Conservation (phyloP, 2,113 vertebrate species). For the Eidolon helvum region DNA sequence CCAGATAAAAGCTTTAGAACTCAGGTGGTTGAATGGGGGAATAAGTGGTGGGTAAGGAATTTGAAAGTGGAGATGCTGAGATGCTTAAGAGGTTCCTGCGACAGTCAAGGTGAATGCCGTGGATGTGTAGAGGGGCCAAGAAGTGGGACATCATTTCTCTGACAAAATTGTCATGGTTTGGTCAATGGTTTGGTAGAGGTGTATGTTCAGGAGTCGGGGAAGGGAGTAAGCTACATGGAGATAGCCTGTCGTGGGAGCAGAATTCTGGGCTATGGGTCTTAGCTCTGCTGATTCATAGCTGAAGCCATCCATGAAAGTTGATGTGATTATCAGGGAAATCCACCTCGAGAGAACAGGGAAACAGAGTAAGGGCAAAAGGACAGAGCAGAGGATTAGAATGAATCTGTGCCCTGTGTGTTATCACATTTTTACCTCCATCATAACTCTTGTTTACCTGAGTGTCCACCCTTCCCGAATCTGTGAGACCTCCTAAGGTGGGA, state of each 20-base stretch:
- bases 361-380: neutral
- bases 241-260: neutral
- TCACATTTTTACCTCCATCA: neutral
- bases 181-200: neutral
- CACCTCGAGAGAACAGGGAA: neutral
- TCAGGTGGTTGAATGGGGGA: neutral
- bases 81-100: neutral
- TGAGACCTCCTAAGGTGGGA: neutral
- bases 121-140: neutral
- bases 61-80: neutral
- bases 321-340: neutral
- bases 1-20: neutral
- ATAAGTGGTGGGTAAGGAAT: neutral
- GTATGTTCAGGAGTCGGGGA: neutral
- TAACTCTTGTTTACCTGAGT: neutral
- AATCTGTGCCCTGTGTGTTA: neutral
- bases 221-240: neutral
- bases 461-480: neutral
- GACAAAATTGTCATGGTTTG: neutral
- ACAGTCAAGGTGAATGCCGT: neutral
- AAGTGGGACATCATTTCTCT: neutral
- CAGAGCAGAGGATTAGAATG: neutral
- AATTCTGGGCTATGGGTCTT: neutral
- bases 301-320: neutral
- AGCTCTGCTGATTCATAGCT: neutral